Conservation (phyloP, 2,113 vertebrate species). For the Salminus brasiliensis region DNA sequence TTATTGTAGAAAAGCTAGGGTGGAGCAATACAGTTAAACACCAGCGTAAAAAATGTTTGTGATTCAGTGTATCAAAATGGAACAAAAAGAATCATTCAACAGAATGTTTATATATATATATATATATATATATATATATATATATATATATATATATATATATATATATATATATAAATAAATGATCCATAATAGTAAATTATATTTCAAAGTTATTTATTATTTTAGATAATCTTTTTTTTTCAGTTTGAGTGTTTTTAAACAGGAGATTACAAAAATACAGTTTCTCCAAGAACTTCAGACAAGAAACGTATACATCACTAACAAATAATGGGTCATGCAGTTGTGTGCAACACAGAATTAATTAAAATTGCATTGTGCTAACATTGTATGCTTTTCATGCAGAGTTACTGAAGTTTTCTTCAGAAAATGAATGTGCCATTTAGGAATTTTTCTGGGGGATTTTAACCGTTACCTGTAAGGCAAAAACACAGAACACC, state of each 20-base stretch:
- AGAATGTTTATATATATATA: not conserved
- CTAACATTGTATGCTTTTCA: not conserved
- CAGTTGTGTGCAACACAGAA: not conserved
- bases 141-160: not conserved
- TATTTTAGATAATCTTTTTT: not conserved
- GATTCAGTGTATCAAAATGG: not conserved
- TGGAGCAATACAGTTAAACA: not conserved
- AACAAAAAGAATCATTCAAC: not conserved
- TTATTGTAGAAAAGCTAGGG: constrained; percentile 9
- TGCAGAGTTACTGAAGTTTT: not conserved
- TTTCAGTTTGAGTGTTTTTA: not conserved
- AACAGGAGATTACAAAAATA: not conserved
- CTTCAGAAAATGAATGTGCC: not conserved
- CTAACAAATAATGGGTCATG: not conserved
- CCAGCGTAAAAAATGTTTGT: not conserved
- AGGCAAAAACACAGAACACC: not conserved
- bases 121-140: too few relatives aligned
- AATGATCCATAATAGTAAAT: too few relatives aligned
- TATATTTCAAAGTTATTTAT: too few relatives aligned
- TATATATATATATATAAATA: too few relatives aligned
- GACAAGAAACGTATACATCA: not conserved
- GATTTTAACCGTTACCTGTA: constrained; percentile 48
- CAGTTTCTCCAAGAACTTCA: not conserved
- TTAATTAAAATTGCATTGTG: not conserved
- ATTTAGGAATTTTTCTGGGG: constrained; percentile 56